Conservation (phyloP, 2,888 invertebrate genomes). For the Azorinus chamasolen region DNA sequence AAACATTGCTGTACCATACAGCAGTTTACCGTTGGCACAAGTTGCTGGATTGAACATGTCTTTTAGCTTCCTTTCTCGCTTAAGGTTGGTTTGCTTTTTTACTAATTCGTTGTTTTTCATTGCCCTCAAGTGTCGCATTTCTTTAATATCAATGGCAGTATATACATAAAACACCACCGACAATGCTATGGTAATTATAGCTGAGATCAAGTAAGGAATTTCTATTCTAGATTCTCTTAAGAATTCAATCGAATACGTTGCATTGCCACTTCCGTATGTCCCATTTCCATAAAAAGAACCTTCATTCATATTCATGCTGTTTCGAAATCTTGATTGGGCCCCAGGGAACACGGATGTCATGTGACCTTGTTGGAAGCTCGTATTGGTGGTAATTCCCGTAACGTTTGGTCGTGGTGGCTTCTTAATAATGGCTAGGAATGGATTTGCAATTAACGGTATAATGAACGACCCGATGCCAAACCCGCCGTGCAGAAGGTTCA, state of each 20-base stretch:
- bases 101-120: neutral
- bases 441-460: conserved; percentile 72
- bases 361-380: neutral
- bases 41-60: conserved; percentile 66
- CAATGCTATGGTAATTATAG: conserved; percentile 46
- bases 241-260: neutral
- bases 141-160: conserved; percentile 30
- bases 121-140: neutral
- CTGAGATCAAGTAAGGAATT: conserved; percentile 66
- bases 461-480: conserved; percentile 79
- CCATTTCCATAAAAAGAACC: neutral
- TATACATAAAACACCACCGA: conserved; percentile 65
- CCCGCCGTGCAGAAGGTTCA: conserved; percentile 76
- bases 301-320: neutral
- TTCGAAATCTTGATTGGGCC: neutral
- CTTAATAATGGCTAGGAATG: conserved; percentile 68
- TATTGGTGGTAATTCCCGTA: neutral
- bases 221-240: conserved; percentile 68
- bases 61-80: conserved; percentile 19
- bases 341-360: neutral
- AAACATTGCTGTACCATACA: conserved; percentile 68
- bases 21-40: conserved; percentile 65
- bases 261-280: neutral
- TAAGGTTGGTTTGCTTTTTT: neutral
- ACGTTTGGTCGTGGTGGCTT: conserved; percentile 5